Base-by-base conservation (phyloP, 2,113 vertebrate species). In the Corythornis madagascariensis region DNA sequence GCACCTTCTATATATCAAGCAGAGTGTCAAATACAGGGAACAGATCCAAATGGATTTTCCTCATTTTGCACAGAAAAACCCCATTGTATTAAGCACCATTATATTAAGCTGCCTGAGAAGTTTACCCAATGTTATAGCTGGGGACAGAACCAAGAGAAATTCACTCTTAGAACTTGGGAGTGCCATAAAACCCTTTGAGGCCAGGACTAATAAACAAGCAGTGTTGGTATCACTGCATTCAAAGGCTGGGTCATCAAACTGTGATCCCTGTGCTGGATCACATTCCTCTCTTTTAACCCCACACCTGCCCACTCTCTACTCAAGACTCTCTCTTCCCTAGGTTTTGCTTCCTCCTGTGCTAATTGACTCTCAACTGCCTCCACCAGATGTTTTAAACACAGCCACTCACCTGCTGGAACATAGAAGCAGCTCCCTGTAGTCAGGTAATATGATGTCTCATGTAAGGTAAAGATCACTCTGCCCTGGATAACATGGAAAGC, bases 321-420 rank as follows among this genome's bases (percentile, higher is more conserved):
- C 57, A 65, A 61, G 52, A 42, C 28, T 74, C 6, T 16, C 43
- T 75, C 55, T 50, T 66, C 35, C 31, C 29, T 81, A 25, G 2
- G 13, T 35, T 89, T 87, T 71, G 53, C 33, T 18, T 52, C 47
- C 45, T n/a, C 67, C 25, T 28, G 21, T 5, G 29, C 29, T 75
- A 56, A 56, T 56, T 78, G 24, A 79, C 16, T 20, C 42, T 87
- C 40, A 74, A 17, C 8, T 2, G 1, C 6, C 53, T 47, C 52
- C 72, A 73, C 13, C 7, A 56, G 29, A 55, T 0, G 7, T 82
- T 75, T 75, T 72, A 75, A 83, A 79, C 13, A 50, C 19, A 16
- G 3, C 12, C n/a, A 63, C 96, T 96, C 94, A 98, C 98, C 98
- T 91, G 97, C 71, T 92, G 98, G 98, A 94, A 98, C 92, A 91